Base-by-base conservation (phyloP, 2,797 vertebrate species). In the Sardinella longiceps region DNA sequence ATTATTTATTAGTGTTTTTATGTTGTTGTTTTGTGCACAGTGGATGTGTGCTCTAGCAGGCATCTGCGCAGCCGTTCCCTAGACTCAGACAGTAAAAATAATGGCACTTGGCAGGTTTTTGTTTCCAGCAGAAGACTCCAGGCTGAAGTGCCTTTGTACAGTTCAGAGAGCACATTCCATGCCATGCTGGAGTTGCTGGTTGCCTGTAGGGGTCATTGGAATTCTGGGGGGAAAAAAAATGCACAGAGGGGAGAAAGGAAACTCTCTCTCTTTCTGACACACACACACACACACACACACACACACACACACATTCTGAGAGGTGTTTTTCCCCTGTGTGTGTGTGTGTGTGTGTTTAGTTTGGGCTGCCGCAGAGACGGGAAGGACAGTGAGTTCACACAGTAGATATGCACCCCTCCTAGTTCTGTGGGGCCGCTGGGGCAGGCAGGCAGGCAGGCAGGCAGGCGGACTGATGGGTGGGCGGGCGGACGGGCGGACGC, bases 131-230 rank as follows among this genome's bases (percentile, higher is more conserved):
- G 93, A 93, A 94, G 94, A 94, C 92, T 91, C 92, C 95, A 94
- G 94, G 94, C 95, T 95, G 93, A 95, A 93, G 95, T 95, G 95
- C 95, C 92, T 97, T 96, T 96, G 95, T 96, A 96, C 95, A 98
- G 97, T 99, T 97, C 97, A 97, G 95, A 96, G 96, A 97, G 96
- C 96, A 97, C 97, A 97, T 98, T 98, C 96, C 96, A 96, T 89
- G 94, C 92, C 92, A 97, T 96, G 95, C 92, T 95, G 96, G 95
- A 96, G 95, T 96, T 95, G 95, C 94, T 85, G 90, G 92, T 94
- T 97, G 96, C 97, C 97, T 96, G 94, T 95, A 96, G 97, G 97
- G 96, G 96, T 97, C 93, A 94, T 96, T 96, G 96, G 96, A 96
- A 97, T 96, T 96, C 94, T 94, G 91, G 88, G 89, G 89, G 87